Percentiles rank a stretch among this genome's conserved stretches.
Conservation (phyloP, 2,797 vertebrate genomes). For the Lutjanus argentimaculatus region DNA sequence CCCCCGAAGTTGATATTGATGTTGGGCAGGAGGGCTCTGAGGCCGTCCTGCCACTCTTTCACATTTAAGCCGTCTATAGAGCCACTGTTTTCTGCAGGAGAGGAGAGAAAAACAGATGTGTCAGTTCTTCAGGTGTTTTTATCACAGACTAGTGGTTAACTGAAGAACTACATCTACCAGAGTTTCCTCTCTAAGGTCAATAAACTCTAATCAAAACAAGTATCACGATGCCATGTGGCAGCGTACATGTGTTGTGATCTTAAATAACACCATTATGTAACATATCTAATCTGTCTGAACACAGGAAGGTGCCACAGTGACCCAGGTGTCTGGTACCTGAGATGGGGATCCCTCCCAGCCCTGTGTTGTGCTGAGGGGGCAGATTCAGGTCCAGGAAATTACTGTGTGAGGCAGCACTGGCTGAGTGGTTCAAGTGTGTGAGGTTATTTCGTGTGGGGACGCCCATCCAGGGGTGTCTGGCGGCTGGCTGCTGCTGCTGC, state of each 20-base stretch:
- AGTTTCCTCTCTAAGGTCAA: slow-evolving; percentile 42
- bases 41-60: slow-evolving; percentile 99
- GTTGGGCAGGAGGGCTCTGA: slow-evolving; percentile 99
- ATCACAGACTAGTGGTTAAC: slow-evolving; percentile 56
- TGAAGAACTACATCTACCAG: slow-evolving; percentile 51
- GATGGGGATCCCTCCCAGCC: slow-evolving; percentile 98
- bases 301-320: slow-evolving; percentile 41
- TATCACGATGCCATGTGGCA: neutral
- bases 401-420: slow-evolving; percentile 96
- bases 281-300: slow-evolving; percentile 28
- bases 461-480: slow-evolving; percentile 98
- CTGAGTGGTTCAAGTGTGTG: slow-evolving; percentile 99
- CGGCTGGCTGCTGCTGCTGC: slow-evolving; percentile 80
- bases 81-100: slow-evolving; percentile 94
- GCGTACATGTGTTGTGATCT: slow-evolving; percentile 26
- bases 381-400: slow-evolving; percentile 99
- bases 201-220: slow-evolving; percentile 48
- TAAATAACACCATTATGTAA: slow-evolving; percentile 27
- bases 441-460: slow-evolving; percentile 95
- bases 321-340: slow-evolving; percentile 88
- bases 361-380: slow-evolving; percentile 95
- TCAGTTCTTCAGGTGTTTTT: slow-evolving; percentile 47
- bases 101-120: slow-evolving; percentile 26
- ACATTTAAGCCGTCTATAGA: slow-evolving; percentile 99
- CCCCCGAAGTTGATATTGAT: slow-evolving; percentile 99